Base-by-base conservation (phyloP, 2,888 invertebrate species). In the Drosophila crucigera region DNA sequence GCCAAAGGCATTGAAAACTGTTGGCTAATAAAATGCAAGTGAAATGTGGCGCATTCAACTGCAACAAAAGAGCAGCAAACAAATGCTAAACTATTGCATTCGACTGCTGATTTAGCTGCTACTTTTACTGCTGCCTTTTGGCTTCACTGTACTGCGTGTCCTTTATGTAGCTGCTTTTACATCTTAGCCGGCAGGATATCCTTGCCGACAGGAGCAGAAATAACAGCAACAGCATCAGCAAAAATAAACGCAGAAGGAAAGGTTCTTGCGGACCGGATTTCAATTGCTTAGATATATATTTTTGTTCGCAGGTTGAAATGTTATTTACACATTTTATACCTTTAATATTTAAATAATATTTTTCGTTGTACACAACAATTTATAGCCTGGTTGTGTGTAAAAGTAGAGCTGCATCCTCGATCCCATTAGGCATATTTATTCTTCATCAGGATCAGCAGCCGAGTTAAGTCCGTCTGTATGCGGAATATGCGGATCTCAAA, bases 11-110 rank as follows among this genome's bases (percentile, higher is more conserved):
- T 59, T 62, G 62, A 59, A 66, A 80, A 78, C 76, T 76, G 78
- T 78, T 83, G 78, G 86, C 81, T 80, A 80, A 88, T 88, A 85
- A 84, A 84, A 84, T 86, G 79, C 82, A 82, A 86, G 77, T 89
- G 87, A 86, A 89, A 89, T 86, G 84, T 82, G 87, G 82, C 82
- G 84, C 87, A 85, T 80, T 89, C 87, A 82, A 52, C 64, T 84
- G 82, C 87, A 82, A 86, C 80, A 89, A 86, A 86, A 69, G 83
- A 71, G 76, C 64, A 58, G 86, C 81, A 83, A 83, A 76, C 78
- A 80, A 83, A 85, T 83, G 81, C 81, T 78, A 88, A 80, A 83
- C 84, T 80, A 80, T 83, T 74, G 72, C 80, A 73, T 68, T 82
- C 73, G 62, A 73, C 67, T 70, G 62, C n/a, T 35, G 33, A 33